Percentiles rank a stretch among this genome's conserved stretches.
Evolutionary conservation across 2,113 vertebrate genomes (phyloP).

Genomic region (Maylandia zebra): DNA sequence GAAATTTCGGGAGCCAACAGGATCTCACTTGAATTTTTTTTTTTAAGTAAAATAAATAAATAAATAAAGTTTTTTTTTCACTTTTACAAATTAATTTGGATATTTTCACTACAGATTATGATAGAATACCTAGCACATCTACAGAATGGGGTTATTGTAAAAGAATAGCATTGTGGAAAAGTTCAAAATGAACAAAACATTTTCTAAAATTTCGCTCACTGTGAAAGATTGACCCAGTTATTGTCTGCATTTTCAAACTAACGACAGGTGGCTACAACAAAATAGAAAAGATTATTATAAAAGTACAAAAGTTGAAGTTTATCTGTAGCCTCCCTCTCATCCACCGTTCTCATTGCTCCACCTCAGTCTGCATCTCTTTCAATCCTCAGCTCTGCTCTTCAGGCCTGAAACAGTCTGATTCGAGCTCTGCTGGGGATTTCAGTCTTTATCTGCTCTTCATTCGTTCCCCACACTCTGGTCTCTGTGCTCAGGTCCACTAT

Average conservation of each 20-base stretch:
- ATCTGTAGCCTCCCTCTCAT: neutral
- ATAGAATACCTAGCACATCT: neutral
- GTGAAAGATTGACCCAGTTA: neutral
- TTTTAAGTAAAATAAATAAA: neutral
- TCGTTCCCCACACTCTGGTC: neutral
- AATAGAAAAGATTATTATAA: neutral
- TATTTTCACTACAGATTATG: neutral
- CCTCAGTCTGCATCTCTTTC: neutral
- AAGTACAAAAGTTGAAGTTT: fast-evolving
- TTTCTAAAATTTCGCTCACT: neutral
- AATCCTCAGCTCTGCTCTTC: neutral
- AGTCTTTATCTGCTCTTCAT: neutral
- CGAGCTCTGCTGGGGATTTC: neutral
- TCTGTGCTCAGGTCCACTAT: neutral
- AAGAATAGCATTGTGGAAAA: neutral
- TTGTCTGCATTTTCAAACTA: neutral
- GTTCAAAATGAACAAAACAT: neutral
- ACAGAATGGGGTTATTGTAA: neutral
- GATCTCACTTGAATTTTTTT: neutral
- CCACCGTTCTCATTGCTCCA: neutral
- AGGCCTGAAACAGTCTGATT: neutral
- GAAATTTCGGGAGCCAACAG: neutral
- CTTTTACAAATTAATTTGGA: neutral
- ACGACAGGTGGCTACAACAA: neutral
- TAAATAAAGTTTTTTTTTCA: neutral